Evolutionary conservation across 2,888 invertebrate genomes (phyloP).

Genomic region (Epirrita christyi): DNA sequence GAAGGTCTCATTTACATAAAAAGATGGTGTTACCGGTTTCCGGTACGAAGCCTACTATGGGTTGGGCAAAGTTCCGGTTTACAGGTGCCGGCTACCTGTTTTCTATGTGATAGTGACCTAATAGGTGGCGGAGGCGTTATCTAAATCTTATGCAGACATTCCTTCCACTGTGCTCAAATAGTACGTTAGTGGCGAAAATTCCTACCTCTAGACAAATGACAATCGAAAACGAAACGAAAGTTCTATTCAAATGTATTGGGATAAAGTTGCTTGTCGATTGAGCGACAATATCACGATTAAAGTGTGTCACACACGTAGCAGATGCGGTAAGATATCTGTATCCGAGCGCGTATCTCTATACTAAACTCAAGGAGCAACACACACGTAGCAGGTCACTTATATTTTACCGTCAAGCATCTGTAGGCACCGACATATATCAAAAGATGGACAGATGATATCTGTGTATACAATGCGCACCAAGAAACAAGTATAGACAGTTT

Average conservation of each 20-base stretch:
- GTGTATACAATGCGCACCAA: too few relatives aligned
- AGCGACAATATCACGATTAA: too few relatives aligned
- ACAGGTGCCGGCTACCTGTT: background rate
- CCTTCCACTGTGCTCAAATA: conserved; percentile 89
- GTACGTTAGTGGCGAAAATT: conserved; percentile 56
- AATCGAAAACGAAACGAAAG: conserved; percentile 13
- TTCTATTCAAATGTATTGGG: background rate
- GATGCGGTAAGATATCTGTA: too few relatives aligned
- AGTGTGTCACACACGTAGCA: too few relatives aligned
- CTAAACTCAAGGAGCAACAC: too few relatives aligned
- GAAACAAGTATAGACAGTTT: too few relatives aligned
- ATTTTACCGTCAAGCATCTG: too few relatives aligned
- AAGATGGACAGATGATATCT: too few relatives aligned
- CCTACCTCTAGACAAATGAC: conserved; percentile 10
- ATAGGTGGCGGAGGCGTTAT: conserved; percentile 36
- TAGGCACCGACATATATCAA: too few relatives aligned
- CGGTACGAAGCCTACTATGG: background rate
- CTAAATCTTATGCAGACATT: conserved; percentile 84
- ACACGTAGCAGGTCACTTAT: too few relatives aligned
- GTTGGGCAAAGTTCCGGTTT: background rate
- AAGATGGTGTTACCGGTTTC: background rate
- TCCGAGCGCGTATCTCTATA: too few relatives aligned
- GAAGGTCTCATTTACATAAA: conserved; percentile 20
- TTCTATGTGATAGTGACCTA: conserved; percentile 6
- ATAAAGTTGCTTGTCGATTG: too few relatives aligned